Base-by-base conservation (phyloP, 2,113 vertebrate genomes). In the Gymnarchus niloticus region DNA sequence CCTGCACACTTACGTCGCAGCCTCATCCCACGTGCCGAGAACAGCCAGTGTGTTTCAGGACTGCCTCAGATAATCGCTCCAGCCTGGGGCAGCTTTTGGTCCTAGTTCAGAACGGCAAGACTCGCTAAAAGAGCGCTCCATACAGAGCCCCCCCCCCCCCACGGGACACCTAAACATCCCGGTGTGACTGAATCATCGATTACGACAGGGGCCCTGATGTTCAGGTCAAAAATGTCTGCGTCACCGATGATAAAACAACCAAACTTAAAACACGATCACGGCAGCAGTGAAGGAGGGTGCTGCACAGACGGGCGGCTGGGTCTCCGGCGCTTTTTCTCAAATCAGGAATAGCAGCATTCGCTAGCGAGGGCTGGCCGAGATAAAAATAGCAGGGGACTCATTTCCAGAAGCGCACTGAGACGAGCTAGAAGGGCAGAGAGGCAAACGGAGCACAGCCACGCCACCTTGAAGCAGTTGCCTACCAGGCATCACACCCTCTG, bases 381-480 rank as follows among this genome's bases (percentile, higher is more conserved):
- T 88, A 85, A 83, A 88, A 52, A 86, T 89, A 54, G 78, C 88
- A 23, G 56, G 87, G 87, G 73, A 85, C 88, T 85, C 61, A 85
- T 76, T 57, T 57, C 85, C 85, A 48, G 51, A 54, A 56, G 37
- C 83, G 19, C 9, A 56, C 9, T 6, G 37, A 6, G 19, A 25
- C 25, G 73, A 81, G 76, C 21, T 1, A 37, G 28, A 69, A 21
- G 41, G 14, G 37, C 46, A 83, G 49, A 49, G 59, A 83, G 25
- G 49, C 56, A 83, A 65, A 76, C 12, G 85, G 69, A 88, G 88
- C 88, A 90, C 82, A 80, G 6, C n/a, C 37, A 23, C 6, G 12
- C 19, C 41, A 54, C 88, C 87, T 89, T 89, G 86, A 87, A 87
- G 89, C 89, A 92, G 6, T 91, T 88, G 89, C 89, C 90, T 91